Conservation (phyloP, 1,140 invertebrate genomes). For the Oncopeltus fasciatus region DNA sequence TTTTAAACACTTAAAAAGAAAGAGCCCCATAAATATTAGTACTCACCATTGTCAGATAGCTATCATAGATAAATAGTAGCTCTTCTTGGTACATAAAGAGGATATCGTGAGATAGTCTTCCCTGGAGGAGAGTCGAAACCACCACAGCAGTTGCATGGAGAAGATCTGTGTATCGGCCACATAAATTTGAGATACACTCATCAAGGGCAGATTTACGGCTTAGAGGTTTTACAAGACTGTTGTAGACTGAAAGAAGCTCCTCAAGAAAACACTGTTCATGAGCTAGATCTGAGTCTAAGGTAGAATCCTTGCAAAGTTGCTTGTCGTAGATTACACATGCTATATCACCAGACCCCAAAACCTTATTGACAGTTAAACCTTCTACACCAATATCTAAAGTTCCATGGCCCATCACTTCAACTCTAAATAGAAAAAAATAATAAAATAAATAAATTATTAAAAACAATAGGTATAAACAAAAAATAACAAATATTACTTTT, state of each 20-base stretch:
- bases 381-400: not conserved
- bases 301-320: not conserved
- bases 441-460: too few species aligned
- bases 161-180: conserved; percentile 42
- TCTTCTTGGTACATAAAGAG: conserved; percentile 47
- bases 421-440: too few species aligned
- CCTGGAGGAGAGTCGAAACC: conserved; percentile 35
- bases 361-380: not conserved
- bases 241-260: conserved; percentile 42
- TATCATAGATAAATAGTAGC: conserved; percentile 42
- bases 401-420: too few species aligned
- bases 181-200: conserved; percentile 17
- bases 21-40: too few species aligned
- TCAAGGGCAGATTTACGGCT: conserved; percentile 18
- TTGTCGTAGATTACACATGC: not conserved
- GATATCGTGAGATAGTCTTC: conserved; percentile 11
- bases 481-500: too few species aligned
- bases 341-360: conserved; percentile 9
- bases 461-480: too few species aligned
- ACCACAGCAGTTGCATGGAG: conserved; percentile 52
- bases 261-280: conserved; percentile 53
- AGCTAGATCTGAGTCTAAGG: conserved; percentile 33
- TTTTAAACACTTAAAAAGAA: too few species aligned
- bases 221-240: conserved; percentile 19
- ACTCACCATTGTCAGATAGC: not conserved